Conservation (phyloP, 2,888 invertebrate genomes). For the Coelopa pilipes region DNA sequence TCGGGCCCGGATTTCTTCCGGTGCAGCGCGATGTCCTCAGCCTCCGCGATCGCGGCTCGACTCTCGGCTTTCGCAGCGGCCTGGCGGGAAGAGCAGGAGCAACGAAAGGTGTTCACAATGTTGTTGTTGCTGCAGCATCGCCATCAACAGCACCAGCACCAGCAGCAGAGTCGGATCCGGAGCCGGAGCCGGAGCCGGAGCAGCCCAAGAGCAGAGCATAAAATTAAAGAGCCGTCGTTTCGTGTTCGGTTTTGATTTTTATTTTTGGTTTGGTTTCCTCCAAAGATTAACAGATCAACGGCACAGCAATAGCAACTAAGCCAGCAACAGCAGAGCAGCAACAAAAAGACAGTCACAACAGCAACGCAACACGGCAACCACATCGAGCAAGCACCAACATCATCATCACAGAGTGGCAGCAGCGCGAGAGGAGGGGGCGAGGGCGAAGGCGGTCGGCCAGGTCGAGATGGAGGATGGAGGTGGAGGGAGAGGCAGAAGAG, state of each 20-base stretch:
- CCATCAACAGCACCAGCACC: not conserved
- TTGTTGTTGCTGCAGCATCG: too few species aligned
- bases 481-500: not conserved
- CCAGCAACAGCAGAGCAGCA: not conserved
- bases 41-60: not conserved
- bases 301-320: constrained; percentile 10
- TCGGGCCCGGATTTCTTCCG: not conserved
- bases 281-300: constrained; percentile 3
- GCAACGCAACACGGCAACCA: constrained; percentile 4
- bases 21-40: not conserved
- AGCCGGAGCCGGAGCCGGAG: too few species aligned
- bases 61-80: too few species aligned
- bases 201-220: constrained; percentile 23
- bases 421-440: not conserved
- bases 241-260: not conserved
- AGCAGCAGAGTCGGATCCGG: too few species aligned
- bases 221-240: not conserved
- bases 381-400: not conserved
- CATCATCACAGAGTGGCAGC: not conserved
- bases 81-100: too few species aligned
- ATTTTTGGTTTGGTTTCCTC: constrained; percentile 1
- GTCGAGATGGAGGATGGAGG: not conserved
- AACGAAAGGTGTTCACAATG: too few species aligned
- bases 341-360: constrained; percentile 5
- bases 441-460: not conserved